Evolutionary conservation across 2,113 vertebrate genomes (phyloP).

Genomic region (Scomber scombrus): DNA sequence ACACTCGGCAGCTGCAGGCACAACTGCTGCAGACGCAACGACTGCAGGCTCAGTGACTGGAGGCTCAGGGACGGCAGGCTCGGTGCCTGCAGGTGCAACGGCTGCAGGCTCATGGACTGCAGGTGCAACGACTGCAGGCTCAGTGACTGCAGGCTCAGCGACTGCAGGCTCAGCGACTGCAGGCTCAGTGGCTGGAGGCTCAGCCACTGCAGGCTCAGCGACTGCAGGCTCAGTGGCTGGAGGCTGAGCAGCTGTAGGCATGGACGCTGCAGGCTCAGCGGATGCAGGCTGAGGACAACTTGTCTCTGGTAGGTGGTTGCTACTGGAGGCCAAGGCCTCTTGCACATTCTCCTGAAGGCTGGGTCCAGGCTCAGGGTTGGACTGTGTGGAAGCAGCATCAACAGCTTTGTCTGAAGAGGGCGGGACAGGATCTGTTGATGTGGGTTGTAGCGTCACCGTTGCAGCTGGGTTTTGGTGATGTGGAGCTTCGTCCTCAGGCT

Average conservation of each 20-base stretch:
- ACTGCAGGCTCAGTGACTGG: neutral
- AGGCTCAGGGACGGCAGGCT: no score
- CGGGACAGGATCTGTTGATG: neutral
- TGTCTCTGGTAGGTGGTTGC: neutral
- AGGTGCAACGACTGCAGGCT: neutral
- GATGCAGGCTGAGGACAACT: neutral
- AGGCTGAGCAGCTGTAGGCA: no score
- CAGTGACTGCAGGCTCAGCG: neutral
- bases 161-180: neutral
- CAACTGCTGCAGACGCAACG: no score
- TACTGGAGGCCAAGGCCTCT: neutral
- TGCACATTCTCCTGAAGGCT: neutral
- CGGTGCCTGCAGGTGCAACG: neutral
- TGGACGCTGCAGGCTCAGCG: neutral
- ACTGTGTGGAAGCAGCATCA: neutral
- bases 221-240: no score
- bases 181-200: neutral
- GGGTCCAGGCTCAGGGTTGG: conserved; percentile 1
- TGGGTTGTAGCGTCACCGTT: neutral
- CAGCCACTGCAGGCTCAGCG: neutral
- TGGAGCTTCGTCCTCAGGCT: conserved; percentile 47
- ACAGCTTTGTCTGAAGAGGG: conserved; percentile 17
- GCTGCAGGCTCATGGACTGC: neutral
- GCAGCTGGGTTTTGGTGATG: conserved; percentile 12
- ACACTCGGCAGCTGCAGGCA: neutral